A percentile compares a stretch with the other conserved stretches of the same genome.
phyloP scores from a whole-genome alignment of 2,797 vertebrate species.

The Eidolon dupreanum region DNA sequence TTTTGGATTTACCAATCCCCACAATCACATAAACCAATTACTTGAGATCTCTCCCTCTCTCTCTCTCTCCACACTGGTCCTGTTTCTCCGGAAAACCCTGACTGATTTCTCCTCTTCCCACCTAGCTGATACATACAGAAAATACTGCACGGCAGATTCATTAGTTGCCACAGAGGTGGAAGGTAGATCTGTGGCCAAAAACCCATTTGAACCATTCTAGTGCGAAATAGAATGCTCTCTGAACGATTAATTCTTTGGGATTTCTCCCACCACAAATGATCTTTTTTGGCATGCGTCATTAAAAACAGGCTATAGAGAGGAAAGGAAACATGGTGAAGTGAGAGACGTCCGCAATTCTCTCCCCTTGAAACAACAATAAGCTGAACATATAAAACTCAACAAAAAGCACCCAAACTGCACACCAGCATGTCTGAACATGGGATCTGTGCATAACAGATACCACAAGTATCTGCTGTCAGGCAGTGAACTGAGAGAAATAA shows the following conservation, averaged over 20 bases:
- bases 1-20: not conserved
- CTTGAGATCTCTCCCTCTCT: not conserved
- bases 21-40: not conserved
- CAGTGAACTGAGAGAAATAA: no score
- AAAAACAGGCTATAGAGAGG: not conserved
- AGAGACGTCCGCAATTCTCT: no score
- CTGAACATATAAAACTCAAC: no score
- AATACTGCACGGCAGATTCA: not conserved
- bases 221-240: conserved; percentile 7
- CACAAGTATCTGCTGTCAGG: no score
- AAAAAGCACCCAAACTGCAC: no score
- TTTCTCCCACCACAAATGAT: conserved; percentile 15
- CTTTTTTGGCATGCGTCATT: conserved; percentile 9
- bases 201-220: not conserved
- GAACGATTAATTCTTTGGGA: not conserved
- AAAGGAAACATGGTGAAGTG: no score
- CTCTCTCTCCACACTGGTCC: not conserved
- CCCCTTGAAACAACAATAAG: no score
- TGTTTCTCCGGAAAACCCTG: not conserved
- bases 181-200: not conserved
- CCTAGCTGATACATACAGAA: not conserved
- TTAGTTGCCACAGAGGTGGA: not conserved
- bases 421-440: no score
- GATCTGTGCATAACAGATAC: no score
- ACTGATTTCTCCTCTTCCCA: conserved; percentile 16